Percentiles rank a stretch among this genome's conserved stretches.
Conservation (phyloP, 2,113 vertebrate genomes). For the Python bivittatus region DNA sequence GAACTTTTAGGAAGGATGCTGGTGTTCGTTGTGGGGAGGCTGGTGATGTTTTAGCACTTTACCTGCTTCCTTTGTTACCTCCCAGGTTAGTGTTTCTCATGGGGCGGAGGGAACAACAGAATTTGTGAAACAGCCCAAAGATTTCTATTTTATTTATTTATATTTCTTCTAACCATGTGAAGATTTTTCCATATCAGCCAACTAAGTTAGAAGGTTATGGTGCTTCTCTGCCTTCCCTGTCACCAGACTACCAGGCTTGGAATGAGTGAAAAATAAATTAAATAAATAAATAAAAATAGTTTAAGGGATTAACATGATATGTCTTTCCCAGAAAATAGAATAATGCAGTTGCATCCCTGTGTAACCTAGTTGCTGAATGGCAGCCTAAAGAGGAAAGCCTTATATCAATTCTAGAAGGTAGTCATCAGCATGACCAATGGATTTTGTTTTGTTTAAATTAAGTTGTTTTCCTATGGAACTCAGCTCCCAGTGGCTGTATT, state of each 20-base stretch:
- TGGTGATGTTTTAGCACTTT: conserved; percentile 53
- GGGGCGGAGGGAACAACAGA: not conserved
- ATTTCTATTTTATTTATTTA: not conserved
- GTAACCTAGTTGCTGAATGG: not conserved
- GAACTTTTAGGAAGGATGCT: conserved; percentile 45
- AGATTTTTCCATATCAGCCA: conserved; percentile 13
- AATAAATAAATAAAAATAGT: no score
- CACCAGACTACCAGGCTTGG: no score
- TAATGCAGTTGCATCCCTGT: not conserved
- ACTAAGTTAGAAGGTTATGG: not conserved
- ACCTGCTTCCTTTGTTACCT: conserved; percentile 37
- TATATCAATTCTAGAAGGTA: not conserved
- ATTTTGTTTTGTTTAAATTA: conserved; percentile 49
- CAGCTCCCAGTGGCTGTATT: not conserved
- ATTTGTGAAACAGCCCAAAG: conserved; percentile 25
- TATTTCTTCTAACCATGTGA: not conserved
- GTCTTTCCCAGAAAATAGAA: not conserved
- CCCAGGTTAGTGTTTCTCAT: not conserved
- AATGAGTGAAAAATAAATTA: not conserved
- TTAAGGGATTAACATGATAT: not conserved
- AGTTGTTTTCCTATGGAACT: not conserved
- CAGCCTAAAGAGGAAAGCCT: not conserved
- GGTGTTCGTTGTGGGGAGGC: conserved; percentile 50
- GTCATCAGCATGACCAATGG: conserved; percentile 43
- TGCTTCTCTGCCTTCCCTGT: not conserved